A percentile compares a stretch with the other conserved stretches of the same genome.
Evolutionary conservation across 1,140 invertebrate genomes (phyloP).

Genomic region (Doryteuthis pealeii): DNA sequence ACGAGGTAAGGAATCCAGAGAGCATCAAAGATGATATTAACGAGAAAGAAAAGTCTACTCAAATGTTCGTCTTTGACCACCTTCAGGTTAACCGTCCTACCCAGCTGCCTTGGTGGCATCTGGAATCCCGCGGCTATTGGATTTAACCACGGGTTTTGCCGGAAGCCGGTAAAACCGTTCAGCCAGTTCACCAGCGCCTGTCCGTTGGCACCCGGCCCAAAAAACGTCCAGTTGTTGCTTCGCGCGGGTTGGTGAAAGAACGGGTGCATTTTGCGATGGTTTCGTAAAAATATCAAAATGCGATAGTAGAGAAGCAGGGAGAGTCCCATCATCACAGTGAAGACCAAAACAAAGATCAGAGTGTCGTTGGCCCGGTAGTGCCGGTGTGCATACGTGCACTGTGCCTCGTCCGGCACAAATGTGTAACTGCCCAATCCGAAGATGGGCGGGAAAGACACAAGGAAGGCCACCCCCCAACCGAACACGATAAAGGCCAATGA

Average conservation of each 20-base stretch:
- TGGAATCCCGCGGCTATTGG: conserved; percentile 25
- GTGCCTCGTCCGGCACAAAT: conserved; percentile 44
- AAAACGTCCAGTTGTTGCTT: conserved; percentile 51
- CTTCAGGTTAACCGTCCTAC: conserved; percentile 40
- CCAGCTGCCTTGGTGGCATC: conserved; percentile 35
- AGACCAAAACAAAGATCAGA: conserved; percentile 45
- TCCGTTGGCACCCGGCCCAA: conserved; percentile 48
- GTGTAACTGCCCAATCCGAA: conserved; percentile 47
- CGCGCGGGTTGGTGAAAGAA: conserved; percentile 41
- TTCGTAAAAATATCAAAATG: conserved; percentile 47
- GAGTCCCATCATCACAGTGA: conserved; percentile 35
- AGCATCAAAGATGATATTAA: conserved; percentile 33
- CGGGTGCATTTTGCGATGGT: conserved; percentile 48
- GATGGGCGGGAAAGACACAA: conserved; percentile 49
- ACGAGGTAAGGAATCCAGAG: conserved; percentile 46
- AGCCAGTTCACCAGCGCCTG: conserved; percentile 50
- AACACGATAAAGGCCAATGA: conserved; percentile 39
- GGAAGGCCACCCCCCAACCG: conserved; percentile 43
- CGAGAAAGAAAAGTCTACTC: conserved; percentile 41
- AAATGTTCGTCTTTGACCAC: conserved; percentile 45
- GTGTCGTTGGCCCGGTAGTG: conserved; percentile 48
- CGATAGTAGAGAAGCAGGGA: conserved; percentile 46
- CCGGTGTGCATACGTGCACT: conserved; percentile 48
- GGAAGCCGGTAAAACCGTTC: conserved; percentile 40
- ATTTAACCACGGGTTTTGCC: conserved; percentile 23